Evolutionary conservation across 2,113 vertebrate genomes (phyloP).

Genomic region (Bubo bubo): DNA sequence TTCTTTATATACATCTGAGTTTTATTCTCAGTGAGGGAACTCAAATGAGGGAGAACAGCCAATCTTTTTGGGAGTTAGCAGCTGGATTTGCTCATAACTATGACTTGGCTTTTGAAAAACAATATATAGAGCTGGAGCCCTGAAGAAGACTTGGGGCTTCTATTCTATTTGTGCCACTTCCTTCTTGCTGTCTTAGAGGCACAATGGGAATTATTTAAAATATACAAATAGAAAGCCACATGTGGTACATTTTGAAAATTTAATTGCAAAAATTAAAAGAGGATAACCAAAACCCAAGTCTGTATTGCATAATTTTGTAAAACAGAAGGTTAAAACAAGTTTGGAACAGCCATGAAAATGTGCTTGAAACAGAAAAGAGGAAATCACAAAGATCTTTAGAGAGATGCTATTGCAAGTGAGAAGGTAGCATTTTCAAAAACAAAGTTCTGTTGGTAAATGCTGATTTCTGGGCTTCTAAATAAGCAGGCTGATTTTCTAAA

Average conservation of each 20-base stretch:
- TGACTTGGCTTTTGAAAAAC: background rate
- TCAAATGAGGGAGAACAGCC: background rate
- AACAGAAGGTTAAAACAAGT: background rate
- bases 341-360: background rate
- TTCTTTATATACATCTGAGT: background rate
- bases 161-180: background rate
- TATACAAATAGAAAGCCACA: background rate
- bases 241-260: background rate
- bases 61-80: background rate
- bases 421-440: background rate
- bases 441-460: background rate
- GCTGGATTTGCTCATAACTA: background rate
- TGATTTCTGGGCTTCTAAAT: background rate
- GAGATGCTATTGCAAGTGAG: background rate
- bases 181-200: background rate
- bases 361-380: background rate
- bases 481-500: background rate
- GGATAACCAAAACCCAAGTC: accelerated
- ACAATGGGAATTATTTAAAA: background rate
- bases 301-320: background rate
- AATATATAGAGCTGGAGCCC: background rate
- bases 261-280: background rate
- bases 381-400: background rate
- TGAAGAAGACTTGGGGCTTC: background rate
- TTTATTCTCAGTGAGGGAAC: background rate